A percentile compares a stretch with the other conserved stretches of the same genome.
Conservation (phyloP, 37 sponge, comb jelly and placozoan genomes). For the Hexactinellida sp. region DNA sequence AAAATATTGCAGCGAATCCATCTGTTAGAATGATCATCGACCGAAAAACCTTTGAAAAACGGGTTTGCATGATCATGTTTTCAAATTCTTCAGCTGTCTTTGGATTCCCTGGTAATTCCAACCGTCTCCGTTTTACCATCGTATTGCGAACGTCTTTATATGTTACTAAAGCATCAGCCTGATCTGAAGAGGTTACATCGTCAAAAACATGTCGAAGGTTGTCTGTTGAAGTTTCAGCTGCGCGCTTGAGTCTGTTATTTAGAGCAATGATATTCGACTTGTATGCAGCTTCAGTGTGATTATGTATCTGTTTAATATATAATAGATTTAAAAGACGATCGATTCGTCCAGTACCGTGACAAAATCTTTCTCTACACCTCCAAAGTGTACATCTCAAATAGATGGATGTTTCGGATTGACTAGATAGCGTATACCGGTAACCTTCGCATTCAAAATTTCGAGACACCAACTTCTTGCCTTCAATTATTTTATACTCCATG, state of each 20-base stretch:
- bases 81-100: constrained; percentile 5
- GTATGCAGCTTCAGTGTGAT: background rate
- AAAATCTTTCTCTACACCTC: background rate
- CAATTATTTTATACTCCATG: no score
- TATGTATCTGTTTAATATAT: background rate
- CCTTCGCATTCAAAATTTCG: background rate
- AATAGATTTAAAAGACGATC: background rate
- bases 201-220: background rate
- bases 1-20: constrained; percentile 9
- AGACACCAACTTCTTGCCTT: no score
- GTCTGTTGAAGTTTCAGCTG: background rate
- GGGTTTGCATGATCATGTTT: background rate
- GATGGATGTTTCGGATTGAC: background rate
- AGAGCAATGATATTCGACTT: background rate
- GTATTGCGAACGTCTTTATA: background rate
- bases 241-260: background rate
- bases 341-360: background rate
- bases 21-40: background rate
- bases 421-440: background rate
- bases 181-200: background rate
- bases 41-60: background rate
- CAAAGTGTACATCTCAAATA: constrained; percentile 7
- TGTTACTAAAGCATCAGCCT: background rate
- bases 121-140: background rate
- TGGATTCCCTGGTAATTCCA: background rate